A percentile compares a stretch with the other conserved stretches of the same genome.
Conservation (phyloP, 2,797 vertebrate genomes). For the Craterocephalus amniculus region DNA sequence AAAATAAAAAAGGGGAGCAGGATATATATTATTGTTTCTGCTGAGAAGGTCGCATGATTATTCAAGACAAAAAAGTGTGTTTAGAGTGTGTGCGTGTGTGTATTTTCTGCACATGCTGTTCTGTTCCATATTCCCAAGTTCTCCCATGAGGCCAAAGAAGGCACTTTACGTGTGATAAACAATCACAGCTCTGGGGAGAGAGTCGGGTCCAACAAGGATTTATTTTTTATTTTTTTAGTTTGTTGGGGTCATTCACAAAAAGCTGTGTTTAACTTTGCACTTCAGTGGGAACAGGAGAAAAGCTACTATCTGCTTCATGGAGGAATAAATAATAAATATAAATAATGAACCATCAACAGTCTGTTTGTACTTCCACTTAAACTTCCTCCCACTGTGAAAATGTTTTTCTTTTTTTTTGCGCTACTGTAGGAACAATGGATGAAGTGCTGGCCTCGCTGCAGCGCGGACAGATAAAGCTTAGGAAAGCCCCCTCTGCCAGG, state of each 20-base stretch:
- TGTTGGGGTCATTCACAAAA: conserved; percentile 24
- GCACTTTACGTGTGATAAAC: conserved; percentile 45
- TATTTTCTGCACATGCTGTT: conserved; percentile 23
- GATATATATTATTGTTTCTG: conserved; percentile 10
- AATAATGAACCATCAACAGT: not conserved
- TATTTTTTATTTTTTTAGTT: conserved; percentile 17
- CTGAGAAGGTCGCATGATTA: conserved; percentile 28
- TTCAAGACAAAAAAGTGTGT: conserved; percentile 14
- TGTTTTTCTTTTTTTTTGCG: not conserved
- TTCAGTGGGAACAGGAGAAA: not conserved
- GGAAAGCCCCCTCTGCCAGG: conserved; percentile 62
- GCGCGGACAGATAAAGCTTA: conserved; percentile 81
- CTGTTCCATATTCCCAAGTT: conserved; percentile 50
- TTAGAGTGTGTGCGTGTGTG: not conserved
- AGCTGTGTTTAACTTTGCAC: conserved; percentile 7
- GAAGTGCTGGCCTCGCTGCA: conserved; percentile 92
- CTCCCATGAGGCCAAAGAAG: conserved; percentile 47
- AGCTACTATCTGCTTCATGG: not conserved
- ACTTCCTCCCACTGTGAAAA: not conserved
- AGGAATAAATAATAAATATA: too few relatives aligned
- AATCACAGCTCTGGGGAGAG: conserved; percentile 35
- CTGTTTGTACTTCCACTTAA: not conserved
- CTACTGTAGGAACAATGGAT: conserved; percentile 90
- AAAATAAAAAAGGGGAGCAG: conserved; percentile 3
- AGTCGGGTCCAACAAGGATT: not conserved